phyloP scores from a whole-genome alignment of 2,113 vertebrate species.

The Cebus imitator region DNA sequence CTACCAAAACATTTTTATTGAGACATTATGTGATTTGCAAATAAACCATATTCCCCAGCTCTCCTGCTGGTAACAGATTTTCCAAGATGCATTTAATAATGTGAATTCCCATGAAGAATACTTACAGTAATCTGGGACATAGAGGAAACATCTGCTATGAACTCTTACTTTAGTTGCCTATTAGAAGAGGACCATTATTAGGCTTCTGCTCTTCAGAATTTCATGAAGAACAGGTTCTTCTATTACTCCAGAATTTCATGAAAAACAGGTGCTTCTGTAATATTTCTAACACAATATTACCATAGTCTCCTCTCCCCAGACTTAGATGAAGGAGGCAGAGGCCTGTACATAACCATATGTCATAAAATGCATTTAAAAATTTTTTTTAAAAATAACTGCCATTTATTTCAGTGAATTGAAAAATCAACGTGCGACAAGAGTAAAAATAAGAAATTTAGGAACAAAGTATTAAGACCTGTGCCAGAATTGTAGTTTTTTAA shows the following conservation, averaged over 20 bases:
- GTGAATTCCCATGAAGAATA: neutral
- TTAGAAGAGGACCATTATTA: neutral
- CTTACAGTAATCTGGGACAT: neutral
- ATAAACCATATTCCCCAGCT: neutral
- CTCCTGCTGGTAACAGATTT: neutral
- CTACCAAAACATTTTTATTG: neutral
- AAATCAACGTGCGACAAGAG: neutral
- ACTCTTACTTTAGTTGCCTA: neutral
- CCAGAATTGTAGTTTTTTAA: conserved; percentile 73
- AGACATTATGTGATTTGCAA: neutral
- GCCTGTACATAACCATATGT: neutral
- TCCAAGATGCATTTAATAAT: neutral
- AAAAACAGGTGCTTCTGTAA: neutral
- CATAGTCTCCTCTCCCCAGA: too few species aligned
- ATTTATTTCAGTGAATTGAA: neutral
- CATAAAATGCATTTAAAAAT: neutral
- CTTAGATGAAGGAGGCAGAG: neutral
- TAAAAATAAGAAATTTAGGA: conserved; percentile 34
- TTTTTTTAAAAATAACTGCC: neutral
- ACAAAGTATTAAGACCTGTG: neutral
- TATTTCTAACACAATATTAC: neutral
- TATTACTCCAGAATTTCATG: neutral
- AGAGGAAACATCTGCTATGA: neutral
- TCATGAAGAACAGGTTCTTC: neutral
- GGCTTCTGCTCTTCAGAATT: neutral